phyloP scores from a whole-genome alignment of 2,113 vertebrate species.

The Limnothrissa miodon region DNA sequence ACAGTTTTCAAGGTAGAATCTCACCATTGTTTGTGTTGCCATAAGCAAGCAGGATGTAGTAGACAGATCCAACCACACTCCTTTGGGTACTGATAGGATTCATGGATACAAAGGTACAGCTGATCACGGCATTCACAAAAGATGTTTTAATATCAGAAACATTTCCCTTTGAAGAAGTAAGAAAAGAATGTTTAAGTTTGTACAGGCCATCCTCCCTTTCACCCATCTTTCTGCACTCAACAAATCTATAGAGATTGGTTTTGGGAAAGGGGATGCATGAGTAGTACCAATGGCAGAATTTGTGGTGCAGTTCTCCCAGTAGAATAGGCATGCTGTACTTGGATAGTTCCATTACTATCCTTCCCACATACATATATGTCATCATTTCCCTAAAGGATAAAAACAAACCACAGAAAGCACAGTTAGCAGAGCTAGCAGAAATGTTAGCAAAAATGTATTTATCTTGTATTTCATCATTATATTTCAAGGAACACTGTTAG shows the following conservation, averaged over 20 bases:
- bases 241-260: neutral
- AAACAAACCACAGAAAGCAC: neutral
- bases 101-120: conserved; percentile 70
- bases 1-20: neutral
- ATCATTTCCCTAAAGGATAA: conserved; percentile 68
- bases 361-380: conserved; percentile 71
- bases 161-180: conserved; percentile 56
- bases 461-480: no score
- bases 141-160: conserved; percentile 52
- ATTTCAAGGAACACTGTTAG: no score
- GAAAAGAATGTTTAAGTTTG: neutral
- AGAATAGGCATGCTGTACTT: conserved; percentile 63
- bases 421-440: no score
- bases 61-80: conserved; percentile 43
- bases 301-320: conserved; percentile 53
- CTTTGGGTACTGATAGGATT: conserved; percentile 58
- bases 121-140: conserved; percentile 54
- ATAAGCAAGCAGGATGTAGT: conserved; percentile 63
- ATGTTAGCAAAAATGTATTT: no score
- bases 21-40: conserved; percentile 57
- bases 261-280: no score
- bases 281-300: conserved; percentile 59
- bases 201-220: neutral
- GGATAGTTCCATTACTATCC: conserved; percentile 33
- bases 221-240: neutral